Conservation (phyloP, 1,140 invertebrate species). For the Lepidurus apus region DNA sequence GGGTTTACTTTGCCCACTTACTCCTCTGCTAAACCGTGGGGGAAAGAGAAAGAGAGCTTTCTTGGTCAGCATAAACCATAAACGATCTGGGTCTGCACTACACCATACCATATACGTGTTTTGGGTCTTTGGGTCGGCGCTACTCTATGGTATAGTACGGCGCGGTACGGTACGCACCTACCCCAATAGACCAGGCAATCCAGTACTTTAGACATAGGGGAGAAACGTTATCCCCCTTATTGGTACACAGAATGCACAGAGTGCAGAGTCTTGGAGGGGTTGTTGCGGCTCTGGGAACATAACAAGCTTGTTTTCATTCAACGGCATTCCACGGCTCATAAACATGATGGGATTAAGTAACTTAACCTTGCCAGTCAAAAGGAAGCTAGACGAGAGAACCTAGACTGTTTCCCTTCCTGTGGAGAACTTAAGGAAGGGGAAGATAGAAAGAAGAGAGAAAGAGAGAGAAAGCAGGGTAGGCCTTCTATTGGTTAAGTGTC, state of each 20-base stretch:
- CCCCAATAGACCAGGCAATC: background rate
- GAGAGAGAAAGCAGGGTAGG: background rate
- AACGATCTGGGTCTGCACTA: background rate
- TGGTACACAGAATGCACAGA: background rate
- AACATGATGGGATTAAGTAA: constrained; percentile 22
- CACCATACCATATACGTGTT: background rate
- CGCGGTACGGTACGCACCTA: no score
- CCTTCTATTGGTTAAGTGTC: background rate
- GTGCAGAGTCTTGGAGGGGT: background rate
- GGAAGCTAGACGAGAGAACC: background rate
- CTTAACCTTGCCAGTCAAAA: constrained; percentile 10
- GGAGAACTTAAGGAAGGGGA: background rate
- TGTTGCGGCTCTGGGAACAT: constrained; percentile 13
- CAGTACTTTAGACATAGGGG: background rate
- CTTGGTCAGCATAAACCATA: background rate
- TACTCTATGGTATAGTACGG: no score
- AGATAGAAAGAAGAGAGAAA: no score
- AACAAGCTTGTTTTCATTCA: constrained; percentile 22
- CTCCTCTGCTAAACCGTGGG: background rate
- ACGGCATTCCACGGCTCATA: constrained; percentile 17
- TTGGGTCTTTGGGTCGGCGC: background rate
- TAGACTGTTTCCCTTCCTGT: background rate
- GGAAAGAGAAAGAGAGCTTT: background rate
- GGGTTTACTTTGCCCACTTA: background rate
- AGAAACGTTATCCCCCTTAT: background rate